phyloP scores from a whole-genome alignment of 1,140 invertebrate species.

The Neuroterus valhalla region DNA sequence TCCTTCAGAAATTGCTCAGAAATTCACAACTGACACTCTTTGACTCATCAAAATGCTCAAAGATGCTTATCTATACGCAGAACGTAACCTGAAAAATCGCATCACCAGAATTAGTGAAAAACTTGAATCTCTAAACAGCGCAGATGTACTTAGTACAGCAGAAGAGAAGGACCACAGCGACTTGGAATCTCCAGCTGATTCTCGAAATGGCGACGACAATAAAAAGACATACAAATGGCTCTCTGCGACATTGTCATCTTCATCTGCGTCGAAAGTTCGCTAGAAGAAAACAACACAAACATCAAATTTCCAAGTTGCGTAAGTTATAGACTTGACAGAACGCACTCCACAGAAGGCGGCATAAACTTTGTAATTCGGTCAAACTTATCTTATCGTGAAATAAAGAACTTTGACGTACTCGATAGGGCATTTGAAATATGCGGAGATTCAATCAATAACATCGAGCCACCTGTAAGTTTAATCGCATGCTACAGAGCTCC shows the following conservation, averaged over 20 bases:
- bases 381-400: neutral
- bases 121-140: too few species aligned
- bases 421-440: neutral
- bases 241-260: neutral
- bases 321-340: constrained; percentile 18
- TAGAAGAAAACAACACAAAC: neutral
- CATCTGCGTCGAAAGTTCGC: constrained; percentile 28
- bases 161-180: neutral
- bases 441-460: neutral
- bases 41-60: too few species aligned
- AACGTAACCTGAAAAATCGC: too few species aligned
- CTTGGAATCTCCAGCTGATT: neutral
- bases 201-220: neutral
- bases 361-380: neutral
- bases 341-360: constrained; percentile 5
- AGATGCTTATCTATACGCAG: too few species aligned
- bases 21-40: too few species aligned
- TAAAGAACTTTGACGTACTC: too few species aligned
- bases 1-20: too few species aligned
- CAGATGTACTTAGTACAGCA: too few species aligned
- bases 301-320: neutral
- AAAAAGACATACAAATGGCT: neutral
- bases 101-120: too few species aligned
- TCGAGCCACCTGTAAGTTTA: neutral
- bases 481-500: neutral